Conservation (phyloP, 2,113 vertebrate species). For the Misgurnus anguillicaudatus region DNA sequence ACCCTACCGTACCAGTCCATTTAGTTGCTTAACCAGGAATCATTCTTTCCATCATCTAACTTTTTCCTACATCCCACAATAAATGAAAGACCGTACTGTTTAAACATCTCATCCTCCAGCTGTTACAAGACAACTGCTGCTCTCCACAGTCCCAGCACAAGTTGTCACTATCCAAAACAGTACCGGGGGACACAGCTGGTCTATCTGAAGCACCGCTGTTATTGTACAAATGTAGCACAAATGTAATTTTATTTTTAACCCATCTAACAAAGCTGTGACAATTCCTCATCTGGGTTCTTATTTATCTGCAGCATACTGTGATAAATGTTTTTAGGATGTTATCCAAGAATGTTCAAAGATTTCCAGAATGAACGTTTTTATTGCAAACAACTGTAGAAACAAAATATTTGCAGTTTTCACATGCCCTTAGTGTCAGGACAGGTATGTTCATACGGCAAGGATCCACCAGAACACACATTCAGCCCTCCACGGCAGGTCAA, state of each 20-base stretch:
- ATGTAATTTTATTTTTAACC: slow-evolving; percentile 9
- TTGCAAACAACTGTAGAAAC: slow-evolving; percentile 38
- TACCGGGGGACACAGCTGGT: neutral
- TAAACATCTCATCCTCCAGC: neutral
- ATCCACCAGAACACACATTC: slow-evolving; percentile 44
- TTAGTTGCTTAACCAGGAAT: neutral
- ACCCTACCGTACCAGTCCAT: neutral
- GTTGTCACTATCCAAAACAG: neutral
- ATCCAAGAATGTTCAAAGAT: slow-evolving; percentile 9
- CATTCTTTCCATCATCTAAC: neutral
- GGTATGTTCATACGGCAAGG: slow-evolving; percentile 45
- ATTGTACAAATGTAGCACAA: neutral
- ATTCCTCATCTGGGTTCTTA: neutral
- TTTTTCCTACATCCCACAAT: neutral
- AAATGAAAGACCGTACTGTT: neutral
- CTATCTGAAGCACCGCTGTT: neutral
- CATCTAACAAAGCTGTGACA: neutral
- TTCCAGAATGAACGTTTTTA: neutral
- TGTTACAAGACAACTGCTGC: neutral
- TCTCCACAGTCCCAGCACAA: neutral
- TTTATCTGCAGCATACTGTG: neutral
- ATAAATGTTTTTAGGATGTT: neutral
- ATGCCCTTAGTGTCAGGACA: slow-evolving; percentile 47
- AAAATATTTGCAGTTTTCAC: slow-evolving; percentile 42
- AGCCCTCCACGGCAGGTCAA: slow-evolving; percentile 38